Evolutionary conservation across 2,888 invertebrate species (phyloP).

Genomic region (Hyppa rectilinea): DNA sequence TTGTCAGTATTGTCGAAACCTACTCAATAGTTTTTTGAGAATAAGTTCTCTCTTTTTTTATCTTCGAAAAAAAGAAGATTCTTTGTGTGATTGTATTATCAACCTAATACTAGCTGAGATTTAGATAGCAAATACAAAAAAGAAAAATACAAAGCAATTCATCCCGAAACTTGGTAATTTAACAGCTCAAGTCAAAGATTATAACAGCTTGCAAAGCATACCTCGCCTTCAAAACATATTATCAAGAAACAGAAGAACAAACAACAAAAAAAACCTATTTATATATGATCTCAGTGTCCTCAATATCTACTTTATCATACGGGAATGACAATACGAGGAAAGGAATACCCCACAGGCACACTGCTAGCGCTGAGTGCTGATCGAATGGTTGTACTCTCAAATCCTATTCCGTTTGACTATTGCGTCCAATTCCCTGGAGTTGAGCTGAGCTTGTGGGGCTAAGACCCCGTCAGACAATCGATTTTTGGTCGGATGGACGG

Average conservation of each 20-base stretch:
- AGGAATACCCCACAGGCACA: conserved; percentile 33
- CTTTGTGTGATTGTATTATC: not conserved
- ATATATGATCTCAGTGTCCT: conserved; percentile 10
- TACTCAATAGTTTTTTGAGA: not conserved
- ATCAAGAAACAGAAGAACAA: conserved; percentile 6
- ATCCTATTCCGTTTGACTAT: conserved; percentile 63
- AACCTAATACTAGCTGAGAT: not conserved
- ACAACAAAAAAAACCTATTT: conserved; percentile 16
- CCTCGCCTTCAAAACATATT: not conserved
- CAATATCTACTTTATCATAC: conserved; percentile 12
- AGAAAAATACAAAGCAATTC: not conserved
- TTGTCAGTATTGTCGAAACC: not conserved
- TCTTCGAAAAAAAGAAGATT: not conserved
- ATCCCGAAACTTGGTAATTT: no score
- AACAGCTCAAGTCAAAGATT: not conserved
- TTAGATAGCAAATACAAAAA: not conserved
- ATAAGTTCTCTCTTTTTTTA: not conserved
- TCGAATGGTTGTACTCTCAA: conserved; percentile 56
- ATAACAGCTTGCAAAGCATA: not conserved
- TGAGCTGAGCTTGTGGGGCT: conserved; percentile 46
- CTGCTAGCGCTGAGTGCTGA: conserved; percentile 48
- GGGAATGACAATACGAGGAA: conserved; percentile 34
- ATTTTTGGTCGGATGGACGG: conserved; percentile 32
- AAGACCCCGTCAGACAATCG: conserved; percentile 32
- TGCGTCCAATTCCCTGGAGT: conserved; percentile 58